Percentiles rank a stretch among this genome's conserved stretches.
These are phyloP conservation scores for Suncus etruscus DNA, from an alignment of 2,113 vertebrate genomes.

Conservation along the genomic window DNA sequence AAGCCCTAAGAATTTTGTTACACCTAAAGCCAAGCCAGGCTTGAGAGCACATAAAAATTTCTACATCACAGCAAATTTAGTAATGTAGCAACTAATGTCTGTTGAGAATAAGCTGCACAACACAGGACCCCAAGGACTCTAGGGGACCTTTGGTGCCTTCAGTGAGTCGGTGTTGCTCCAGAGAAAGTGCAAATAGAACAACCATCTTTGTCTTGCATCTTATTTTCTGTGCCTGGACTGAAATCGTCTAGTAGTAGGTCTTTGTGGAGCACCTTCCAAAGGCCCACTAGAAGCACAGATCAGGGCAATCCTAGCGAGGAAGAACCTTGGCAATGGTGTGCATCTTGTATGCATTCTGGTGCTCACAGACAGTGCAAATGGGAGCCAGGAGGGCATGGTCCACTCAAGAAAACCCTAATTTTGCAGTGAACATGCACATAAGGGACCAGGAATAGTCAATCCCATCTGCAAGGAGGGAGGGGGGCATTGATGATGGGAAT, in stretches of 20 bases:
- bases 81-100: too few relatives aligned
- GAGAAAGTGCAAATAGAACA: neutral
- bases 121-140: neutral
- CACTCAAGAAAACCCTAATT: neutral
- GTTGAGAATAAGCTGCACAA: neutral
- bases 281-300: neutral
- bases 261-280: neutral
- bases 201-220: neutral
- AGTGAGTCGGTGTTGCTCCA: neutral
- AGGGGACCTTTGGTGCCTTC: neutral
- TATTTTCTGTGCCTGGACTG: neutral
- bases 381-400: neutral
- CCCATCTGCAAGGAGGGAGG: neutral
- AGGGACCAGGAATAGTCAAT: rapidly evolving
- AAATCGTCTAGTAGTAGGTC: neutral
- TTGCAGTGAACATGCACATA: rapidly evolving
- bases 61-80: neutral
- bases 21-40: neutral
- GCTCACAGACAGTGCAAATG: neutral
- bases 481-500: too few relatives aligned
- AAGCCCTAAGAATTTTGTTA: neutral
- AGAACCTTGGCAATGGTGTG: neutral
- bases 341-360: neutral
- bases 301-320: neutral
- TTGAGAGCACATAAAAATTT: neutral